A percentile compares a stretch with the other conserved stretches of the same genome.
Conservation (phyloP, 2,113 vertebrate species). For the Pseudopodoces humilis region DNA sequence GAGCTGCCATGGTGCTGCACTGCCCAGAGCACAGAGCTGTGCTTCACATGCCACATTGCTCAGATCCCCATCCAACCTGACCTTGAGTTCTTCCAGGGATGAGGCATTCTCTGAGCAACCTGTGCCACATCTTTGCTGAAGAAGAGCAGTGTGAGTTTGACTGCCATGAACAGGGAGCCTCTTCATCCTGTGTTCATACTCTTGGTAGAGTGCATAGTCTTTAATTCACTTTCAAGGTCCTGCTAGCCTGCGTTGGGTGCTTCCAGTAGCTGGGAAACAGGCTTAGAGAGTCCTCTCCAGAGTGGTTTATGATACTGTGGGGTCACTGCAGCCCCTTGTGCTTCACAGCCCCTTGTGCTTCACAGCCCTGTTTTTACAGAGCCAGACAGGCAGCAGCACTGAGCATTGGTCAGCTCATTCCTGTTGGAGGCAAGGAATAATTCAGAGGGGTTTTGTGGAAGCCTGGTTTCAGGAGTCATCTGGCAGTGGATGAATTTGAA, state of each 20-base stretch:
- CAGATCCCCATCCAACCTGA: neutral
- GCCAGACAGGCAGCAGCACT: neutral
- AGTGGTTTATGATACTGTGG: neutral
- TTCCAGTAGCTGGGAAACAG: neutral
- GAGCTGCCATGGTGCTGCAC: neutral
- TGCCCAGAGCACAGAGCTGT: neutral
- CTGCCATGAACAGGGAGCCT: neutral
- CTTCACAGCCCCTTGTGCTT: neutral
- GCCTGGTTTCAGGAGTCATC: neutral
- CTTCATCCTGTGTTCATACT: fast-evolving
- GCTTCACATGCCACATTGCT: fast-evolving
- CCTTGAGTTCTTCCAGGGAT: neutral
- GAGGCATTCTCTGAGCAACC: neutral
- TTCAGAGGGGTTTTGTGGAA: neutral
- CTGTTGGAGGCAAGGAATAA: neutral
- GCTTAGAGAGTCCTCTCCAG: neutral
- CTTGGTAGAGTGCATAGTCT: neutral
- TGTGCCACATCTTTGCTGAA: neutral
- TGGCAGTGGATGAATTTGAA: neutral
- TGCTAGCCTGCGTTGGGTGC: fast-evolving
- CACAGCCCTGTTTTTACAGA: neutral
- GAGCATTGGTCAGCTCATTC: neutral
- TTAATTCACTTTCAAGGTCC: neutral
- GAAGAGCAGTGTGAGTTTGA: neutral
- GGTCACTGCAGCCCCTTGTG: neutral